These are phyloP conservation scores for Lateolabrax maculatus DNA, from an alignment of 2,797 vertebrate genomes.

Conservation along the genomic window DNA sequence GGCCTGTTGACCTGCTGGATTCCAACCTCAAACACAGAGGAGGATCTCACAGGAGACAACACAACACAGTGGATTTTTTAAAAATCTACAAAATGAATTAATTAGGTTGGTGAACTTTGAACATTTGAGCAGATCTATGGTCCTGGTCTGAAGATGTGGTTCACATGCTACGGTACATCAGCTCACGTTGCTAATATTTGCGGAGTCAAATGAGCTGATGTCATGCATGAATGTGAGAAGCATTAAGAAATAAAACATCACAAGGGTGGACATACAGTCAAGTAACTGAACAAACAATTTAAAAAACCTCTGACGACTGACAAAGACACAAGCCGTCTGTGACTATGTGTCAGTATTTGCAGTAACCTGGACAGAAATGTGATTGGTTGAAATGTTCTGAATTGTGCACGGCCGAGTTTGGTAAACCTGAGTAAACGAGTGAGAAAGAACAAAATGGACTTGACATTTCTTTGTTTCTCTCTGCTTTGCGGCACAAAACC, in stretches of 20 bases:
- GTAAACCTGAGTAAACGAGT: too few species aligned
- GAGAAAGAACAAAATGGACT: too few species aligned
- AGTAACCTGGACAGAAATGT: background rate
- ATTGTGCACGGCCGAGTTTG: background rate
- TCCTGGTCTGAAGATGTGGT: background rate
- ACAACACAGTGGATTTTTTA: too few species aligned
- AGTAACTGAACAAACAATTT: background rate
- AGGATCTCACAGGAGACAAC: background rate
- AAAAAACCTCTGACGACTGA: background rate
- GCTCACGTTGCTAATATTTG: too few species aligned
- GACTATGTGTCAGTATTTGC: background rate
- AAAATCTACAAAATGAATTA: too few species aligned
- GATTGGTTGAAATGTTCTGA: background rate
- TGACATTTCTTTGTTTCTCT: too few species aligned
- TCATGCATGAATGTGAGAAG: too few species aligned
- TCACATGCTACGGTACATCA: background rate
- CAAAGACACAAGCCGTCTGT: background rate
- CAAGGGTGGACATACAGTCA: background rate
- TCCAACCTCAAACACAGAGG: background rate
- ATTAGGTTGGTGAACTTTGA: background rate
- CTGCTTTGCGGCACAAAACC: background rate
- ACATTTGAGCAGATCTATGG: conserved; percentile 1
- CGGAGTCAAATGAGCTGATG: too few species aligned
- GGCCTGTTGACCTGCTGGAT: background rate
- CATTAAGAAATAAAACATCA: too few species aligned